A percentile compares a stretch with the other conserved stretches of the same genome.
Conservation (phyloP, 2,888 invertebrate species). For the Kuschelorhynchus macadamiae region DNA sequence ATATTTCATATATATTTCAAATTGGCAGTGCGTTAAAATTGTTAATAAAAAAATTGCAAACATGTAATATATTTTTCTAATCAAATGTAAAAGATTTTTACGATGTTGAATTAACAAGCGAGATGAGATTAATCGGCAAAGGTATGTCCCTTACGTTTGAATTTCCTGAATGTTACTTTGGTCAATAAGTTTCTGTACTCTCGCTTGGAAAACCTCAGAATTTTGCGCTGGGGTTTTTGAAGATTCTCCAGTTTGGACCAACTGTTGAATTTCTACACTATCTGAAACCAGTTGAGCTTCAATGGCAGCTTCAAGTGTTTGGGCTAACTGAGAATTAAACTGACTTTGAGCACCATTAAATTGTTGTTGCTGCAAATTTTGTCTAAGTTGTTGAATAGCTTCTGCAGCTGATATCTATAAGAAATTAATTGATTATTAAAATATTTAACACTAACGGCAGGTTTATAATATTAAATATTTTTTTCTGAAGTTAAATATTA, state of each 20-base stretch:
- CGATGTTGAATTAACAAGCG: too few species aligned
- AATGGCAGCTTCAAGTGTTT: conserved; percentile 9
- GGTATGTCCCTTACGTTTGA: conserved; percentile 37
- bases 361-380: background rate
- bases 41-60: too few species aligned
- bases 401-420: background rate
- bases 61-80: too few species aligned
- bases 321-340: background rate
- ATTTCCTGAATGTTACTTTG: conserved; percentile 26
- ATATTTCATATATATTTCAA: too few species aligned
- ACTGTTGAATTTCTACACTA: conserved; percentile 10
- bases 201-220: conserved; percentile 16
- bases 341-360: background rate
- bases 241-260: background rate
- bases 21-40: too few species aligned
- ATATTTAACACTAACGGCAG: too few species aligned
- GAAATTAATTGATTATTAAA: too few species aligned
- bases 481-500: too few species aligned
- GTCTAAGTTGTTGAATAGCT: background rate
- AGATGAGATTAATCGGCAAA: too few species aligned
- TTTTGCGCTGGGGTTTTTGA: background rate
- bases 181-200: conserved; percentile 29
- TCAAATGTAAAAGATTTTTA: too few species aligned
- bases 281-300: conserved; percentile 29
- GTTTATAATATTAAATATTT: too few species aligned